Evolutionary conservation across 2,113 vertebrate species (phyloP).

Genomic region (Balaeniceps rex): DNA sequence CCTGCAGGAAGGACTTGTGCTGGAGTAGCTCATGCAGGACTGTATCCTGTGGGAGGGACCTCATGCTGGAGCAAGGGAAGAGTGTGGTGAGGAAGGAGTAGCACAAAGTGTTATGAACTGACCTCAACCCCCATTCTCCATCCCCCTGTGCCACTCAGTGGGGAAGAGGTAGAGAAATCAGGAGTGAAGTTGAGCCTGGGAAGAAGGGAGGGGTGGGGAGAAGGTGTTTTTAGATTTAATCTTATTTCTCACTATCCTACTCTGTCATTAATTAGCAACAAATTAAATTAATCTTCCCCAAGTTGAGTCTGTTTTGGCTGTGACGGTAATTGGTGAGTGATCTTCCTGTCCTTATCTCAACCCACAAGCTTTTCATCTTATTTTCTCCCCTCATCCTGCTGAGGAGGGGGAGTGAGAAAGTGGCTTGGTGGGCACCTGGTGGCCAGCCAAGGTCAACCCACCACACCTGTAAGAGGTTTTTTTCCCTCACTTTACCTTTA

Average conservation of each 20-base stretch:
- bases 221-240: background rate
- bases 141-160: background rate
- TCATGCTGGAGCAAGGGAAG: background rate
- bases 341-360: background rate
- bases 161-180: background rate
- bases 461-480: background rate
- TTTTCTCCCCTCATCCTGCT: background rate
- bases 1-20: background rate
- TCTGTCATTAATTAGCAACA: background rate
- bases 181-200: background rate
- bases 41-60: background rate
- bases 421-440: background rate
- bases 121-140: background rate
- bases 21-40: background rate
- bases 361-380: background rate
- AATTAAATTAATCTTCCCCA: background rate
- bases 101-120: background rate
- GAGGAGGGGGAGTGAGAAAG: background rate
- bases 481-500: background rate
- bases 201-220: background rate
- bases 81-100: background rate
- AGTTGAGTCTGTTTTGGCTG: background rate
- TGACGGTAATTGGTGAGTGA: accelerated
- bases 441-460: background rate
- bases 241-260: background rate